These are phyloP conservation scores for Erythrocercus mccallii DNA, from an alignment of 2,113 vertebrate species.

Conservation along the genomic window DNA sequence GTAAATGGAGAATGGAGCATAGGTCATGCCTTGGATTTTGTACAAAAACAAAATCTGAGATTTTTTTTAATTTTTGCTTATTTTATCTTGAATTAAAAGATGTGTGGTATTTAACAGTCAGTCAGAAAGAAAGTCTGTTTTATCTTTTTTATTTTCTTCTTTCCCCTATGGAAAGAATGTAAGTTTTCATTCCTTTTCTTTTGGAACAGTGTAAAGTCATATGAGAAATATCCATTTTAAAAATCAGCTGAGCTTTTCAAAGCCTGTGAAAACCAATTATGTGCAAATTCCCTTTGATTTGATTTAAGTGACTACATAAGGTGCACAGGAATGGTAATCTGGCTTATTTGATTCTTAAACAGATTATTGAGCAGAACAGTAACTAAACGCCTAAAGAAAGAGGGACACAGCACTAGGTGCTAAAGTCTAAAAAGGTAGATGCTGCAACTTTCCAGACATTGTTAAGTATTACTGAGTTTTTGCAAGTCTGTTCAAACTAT, in stretches of 20 bases:
- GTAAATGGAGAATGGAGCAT: neutral
- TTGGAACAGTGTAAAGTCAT: neutral
- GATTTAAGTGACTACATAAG: neutral
- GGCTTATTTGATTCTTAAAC: neutral
- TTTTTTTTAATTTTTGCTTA: neutral
- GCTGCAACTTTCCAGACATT: neutral
- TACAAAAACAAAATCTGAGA: neutral
- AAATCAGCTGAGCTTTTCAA: neutral
- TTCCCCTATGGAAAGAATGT: neutral
- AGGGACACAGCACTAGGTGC: accelerated
- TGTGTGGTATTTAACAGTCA: neutral
- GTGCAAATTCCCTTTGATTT: slow-evolving; percentile 5
- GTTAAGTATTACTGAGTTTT: neutral
- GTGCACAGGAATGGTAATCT: neutral
- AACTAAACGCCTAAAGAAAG: neutral
- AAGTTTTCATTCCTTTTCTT: neutral
- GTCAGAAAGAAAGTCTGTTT: neutral
- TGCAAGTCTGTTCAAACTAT: neutral
- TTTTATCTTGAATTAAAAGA: neutral
- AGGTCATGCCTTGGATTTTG: neutral
- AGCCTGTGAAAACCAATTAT: neutral
- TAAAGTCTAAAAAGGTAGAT: neutral
- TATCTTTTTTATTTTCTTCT: neutral
- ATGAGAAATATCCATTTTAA: neutral
- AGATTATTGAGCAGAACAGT: neutral